Evolutionary conservation across 2,113 vertebrate genomes (phyloP).

Genomic region (Channa argus): DNA sequence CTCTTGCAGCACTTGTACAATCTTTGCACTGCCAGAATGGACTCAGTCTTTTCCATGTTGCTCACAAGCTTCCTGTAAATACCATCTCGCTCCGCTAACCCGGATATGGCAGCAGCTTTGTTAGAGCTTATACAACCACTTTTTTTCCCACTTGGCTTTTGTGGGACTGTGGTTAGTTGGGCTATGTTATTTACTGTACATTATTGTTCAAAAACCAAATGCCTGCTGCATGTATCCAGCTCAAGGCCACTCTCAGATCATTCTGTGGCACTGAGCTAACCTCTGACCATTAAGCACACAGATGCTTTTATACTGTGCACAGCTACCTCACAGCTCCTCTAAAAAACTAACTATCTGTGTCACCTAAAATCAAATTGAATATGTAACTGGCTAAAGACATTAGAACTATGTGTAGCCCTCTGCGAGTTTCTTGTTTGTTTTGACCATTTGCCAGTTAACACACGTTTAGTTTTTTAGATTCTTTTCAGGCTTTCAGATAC

Average conservation of each 20-base stretch:
- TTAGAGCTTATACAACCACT: neutral
- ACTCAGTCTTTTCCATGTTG: conserved; percentile 1
- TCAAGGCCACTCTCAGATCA: neutral
- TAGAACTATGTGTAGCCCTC: neutral
- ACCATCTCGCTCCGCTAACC: neutral
- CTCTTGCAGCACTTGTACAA: conserved; percentile 11
- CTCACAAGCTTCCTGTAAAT: neutral
- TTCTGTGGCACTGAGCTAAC: neutral
- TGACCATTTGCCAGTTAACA: no score
- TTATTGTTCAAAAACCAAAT: neutral
- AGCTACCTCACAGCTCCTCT: neutral
- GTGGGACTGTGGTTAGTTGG: neutral
- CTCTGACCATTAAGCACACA: neutral
- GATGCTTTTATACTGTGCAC: neutral
- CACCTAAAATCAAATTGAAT: neutral
- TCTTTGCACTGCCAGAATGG: conserved; percentile 7
- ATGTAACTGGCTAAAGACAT: neutral
- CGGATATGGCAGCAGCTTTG: neutral
- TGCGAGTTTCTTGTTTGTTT: neutral
- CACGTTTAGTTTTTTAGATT: no score
- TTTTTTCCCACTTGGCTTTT: neutral
- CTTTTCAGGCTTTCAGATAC: no score
- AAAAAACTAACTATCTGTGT: neutral
- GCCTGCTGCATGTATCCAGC: neutral
- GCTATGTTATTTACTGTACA: neutral